Conservation (phyloP, 2,113 vertebrate genomes). For the Excalfactoria chinensis region DNA sequence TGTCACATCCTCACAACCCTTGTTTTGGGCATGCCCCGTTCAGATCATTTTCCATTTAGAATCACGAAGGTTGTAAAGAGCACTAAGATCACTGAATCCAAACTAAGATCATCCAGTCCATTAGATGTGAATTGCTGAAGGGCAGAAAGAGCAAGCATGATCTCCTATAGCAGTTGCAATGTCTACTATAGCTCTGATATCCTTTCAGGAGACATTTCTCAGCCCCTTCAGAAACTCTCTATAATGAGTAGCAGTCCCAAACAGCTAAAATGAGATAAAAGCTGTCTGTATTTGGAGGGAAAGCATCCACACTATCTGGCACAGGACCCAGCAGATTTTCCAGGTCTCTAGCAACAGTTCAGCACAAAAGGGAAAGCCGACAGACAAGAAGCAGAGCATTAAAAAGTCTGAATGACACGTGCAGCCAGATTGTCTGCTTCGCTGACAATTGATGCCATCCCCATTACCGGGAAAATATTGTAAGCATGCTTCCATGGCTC, state of each 20-base stretch:
- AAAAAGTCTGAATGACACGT: constrained; percentile 51
- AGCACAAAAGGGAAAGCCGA: constrained; percentile 18
- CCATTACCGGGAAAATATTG: constrained; percentile 30
- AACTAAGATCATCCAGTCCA: too few species aligned
- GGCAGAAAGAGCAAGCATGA: not conserved
- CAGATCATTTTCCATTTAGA: not conserved
- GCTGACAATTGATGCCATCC: constrained; percentile 54
- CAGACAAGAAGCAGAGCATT: constrained; percentile 11
- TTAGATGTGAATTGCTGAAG: not conserved
- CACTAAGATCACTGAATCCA: too few species aligned
- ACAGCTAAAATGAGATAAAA: not conserved
- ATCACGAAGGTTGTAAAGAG: too few species aligned
- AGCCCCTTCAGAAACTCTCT: not conserved
- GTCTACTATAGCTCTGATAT: not conserved
- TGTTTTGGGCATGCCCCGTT: not conserved
- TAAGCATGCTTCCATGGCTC: not conserved
- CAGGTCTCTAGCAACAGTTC: not conserved
- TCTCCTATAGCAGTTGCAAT: not conserved
- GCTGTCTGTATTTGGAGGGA: not conserved
- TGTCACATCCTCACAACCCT: not conserved
- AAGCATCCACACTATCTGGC: not conserved
- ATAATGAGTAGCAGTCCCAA: not conserved
- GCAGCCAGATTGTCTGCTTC: constrained; percentile 55
- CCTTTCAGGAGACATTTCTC: not conserved
- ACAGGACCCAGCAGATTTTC: not conserved